Evolutionary conservation across 1,140 invertebrate genomes (phyloP), one percentile per base, ranked within the genome.

Genomic region (Gryllus bimaculatus): DNA sequence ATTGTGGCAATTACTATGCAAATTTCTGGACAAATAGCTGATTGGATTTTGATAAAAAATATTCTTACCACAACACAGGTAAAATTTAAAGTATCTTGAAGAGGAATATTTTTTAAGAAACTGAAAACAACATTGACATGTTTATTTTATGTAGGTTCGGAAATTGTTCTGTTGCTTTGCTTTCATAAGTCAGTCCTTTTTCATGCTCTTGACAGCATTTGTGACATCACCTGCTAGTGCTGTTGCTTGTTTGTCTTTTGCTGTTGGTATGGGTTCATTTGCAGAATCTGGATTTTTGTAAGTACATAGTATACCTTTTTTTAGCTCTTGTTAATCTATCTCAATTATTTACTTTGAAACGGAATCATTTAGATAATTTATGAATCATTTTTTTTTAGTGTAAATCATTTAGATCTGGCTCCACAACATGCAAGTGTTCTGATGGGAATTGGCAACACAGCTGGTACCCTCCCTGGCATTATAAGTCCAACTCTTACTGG

Each of bases 401-500:
- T 96, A 8, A 96, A 96, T 86, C 93, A 95, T 84, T 85, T 96
- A 83, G 95, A 96, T 84, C 91, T 96, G 81, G 95, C 95, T 12
- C 94, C 94, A 26, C 92, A 92, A 83, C 92, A 93, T 85, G 92
- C 93, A 0, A 92, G 92, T 82, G 90, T 94, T 7, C 84, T 96
- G 48, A 95, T 96, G 94, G 95, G 95, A 6, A 88, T 97, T 48
- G 93, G 93, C 7, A 96, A 96, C 85, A 96, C 94, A 0, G 88
- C 96, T 82, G 95, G 94, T 0, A 96, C 95, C 0, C 85, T 97
- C 80, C 94, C 95, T 73, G 95, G 95, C 39, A 95, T 97, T 81
- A 85, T 96, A 7, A 94, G 93, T 85, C 95, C 95, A 0, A 87
- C 90, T 8, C 84, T 97, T 13, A 93, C 93, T 5, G 93, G 94